Percentiles rank a stretch among this genome's conserved stretches.
Conservation (phyloP, 2,113 vertebrate species). For the Onychostruthus taczanowskii region DNA sequence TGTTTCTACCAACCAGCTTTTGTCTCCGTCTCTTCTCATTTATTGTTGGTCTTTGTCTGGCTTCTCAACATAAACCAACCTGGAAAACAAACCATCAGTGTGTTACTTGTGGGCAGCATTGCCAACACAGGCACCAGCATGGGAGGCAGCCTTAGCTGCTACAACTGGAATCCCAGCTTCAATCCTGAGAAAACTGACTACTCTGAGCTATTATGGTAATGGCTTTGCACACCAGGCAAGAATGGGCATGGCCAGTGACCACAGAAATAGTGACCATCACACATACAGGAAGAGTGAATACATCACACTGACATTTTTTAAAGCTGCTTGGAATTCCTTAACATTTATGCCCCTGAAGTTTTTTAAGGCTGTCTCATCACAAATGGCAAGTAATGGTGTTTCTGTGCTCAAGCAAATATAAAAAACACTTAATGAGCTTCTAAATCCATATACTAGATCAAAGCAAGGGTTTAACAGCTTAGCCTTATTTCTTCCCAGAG, state of each 20-base stretch:
- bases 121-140: not conserved
- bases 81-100: not conserved
- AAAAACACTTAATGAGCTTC: not conserved
- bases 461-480: not conserved
- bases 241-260: not conserved
- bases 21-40: conserved; percentile 41
- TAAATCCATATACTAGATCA: not conserved
- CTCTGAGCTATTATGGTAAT: not conserved
- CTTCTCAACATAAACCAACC: not conserved
- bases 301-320: not conserved
- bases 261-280: not conserved
- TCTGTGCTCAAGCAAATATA: not conserved
- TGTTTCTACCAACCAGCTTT: conserved; percentile 62
- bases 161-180: not conserved
- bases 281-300: not conserved
- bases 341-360: not conserved
- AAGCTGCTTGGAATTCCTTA: not conserved
- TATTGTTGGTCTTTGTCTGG: not conserved
- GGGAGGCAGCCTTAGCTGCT: not conserved
- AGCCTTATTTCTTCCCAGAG: not conserved
- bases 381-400: not conserved
- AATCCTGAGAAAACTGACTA: not conserved
- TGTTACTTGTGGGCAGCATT: not conserved
- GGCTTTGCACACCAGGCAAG: not conserved
- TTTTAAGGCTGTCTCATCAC: not conserved